Evolutionary conservation across 2,113 vertebrate genomes (phyloP), one percentile per base, ranked within the genome.

Genomic region (Rhinoderma darwinii): DNA sequence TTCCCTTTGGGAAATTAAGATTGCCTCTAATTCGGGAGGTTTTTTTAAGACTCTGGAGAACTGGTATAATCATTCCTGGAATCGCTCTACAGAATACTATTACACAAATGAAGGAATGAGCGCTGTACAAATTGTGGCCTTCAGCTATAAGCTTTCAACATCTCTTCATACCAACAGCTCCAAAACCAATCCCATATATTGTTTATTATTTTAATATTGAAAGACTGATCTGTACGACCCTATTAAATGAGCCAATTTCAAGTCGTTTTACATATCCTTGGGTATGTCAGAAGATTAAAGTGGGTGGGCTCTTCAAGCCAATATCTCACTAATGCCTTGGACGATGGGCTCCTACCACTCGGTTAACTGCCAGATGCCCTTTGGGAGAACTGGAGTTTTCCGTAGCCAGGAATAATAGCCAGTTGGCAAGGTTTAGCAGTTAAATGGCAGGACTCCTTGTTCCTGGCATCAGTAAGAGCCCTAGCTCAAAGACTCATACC

Each of bases 41-140:
- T 47, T 76, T 15, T 27, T 73, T 79, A 35, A 15, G 54, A 59
- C 77, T 80, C 51, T 39, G 25, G 32, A 80, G 51, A 61, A 80
- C 35, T 41, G 6, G 32, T 12, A 39, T 61, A 59, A 80, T 80
- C 77, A 59, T 61, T 80, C 51, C 54, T 80, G 77, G 77, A 80
- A 80, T 39, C 54, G 22, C 1, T 35, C 43, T 79, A 39, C 27
- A 50, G 5, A 77, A 77, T 50, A 51, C 30, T 54, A 80, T 80
- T 80, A 80, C 35, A 80, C 77, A 80, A 79, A 79, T 79, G 27
- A 79, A 22, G 20, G 32, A 20, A 54, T 51, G 44, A 78, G 50
- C 50, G 12, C 32, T 54, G 30, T 79, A 79, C 50, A 80, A 80
- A 61, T 80, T 59, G 35, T 80, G 51, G 77, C 51, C 77, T 80